Conservation (phyloP, 64 coral and sea anemone genomes). For the Montipora efflorescens region DNA sequence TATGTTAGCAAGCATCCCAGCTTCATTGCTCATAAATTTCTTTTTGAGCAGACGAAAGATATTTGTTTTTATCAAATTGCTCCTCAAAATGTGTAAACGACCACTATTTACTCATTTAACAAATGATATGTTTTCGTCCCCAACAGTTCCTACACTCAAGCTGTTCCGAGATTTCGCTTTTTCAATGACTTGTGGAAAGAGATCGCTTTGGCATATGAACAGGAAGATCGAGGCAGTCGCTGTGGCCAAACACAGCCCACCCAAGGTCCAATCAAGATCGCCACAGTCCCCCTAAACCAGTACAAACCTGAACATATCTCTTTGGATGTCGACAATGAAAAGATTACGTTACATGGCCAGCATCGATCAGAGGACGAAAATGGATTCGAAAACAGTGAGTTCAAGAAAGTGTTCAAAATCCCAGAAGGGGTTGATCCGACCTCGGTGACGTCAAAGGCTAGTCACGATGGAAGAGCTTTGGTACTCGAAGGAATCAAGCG, state of each 20-base stretch:
- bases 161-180: background rate
- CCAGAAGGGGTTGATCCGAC: constrained; percentile 82
- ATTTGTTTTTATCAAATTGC: too few relatives aligned
- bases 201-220: background rate
- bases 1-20: too few relatives aligned
- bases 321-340: constrained; percentile 27
- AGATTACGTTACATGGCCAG: constrained; percentile 69
- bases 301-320: constrained; percentile 59
- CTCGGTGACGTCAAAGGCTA: constrained; percentile 52
- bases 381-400: constrained; percentile 72
- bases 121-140: background rate
- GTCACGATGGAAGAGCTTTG: constrained; percentile 59
- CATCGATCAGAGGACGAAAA: constrained; percentile 62
- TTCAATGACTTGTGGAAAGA: background rate
- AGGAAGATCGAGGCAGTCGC: background rate
- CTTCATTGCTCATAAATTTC: too few relatives aligned
- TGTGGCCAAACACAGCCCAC: background rate
- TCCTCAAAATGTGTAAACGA: too few relatives aligned
- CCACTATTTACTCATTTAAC: background rate
- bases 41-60: too few relatives aligned
- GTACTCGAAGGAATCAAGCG: constrained; percentile 54
- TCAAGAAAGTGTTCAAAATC: constrained; percentile 68
- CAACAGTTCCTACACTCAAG: background rate
- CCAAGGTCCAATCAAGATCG: constrained; percentile 16
- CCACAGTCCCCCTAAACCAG: background rate